phyloP scores from a whole-genome alignment of 2,797 vertebrate genomes.

The Syndactyla subalaris region DNA sequence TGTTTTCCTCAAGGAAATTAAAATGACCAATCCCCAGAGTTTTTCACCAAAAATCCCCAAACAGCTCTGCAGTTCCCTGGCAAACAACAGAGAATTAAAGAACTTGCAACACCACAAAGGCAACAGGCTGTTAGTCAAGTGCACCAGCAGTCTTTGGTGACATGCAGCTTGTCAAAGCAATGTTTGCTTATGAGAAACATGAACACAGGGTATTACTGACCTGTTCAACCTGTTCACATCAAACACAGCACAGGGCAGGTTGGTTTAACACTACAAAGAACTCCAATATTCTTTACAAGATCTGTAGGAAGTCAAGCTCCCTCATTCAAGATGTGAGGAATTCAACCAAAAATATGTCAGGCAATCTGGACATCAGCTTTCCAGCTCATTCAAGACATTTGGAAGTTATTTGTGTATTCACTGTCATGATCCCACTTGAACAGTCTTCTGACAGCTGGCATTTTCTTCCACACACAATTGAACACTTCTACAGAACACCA shows the following conservation, averaged over 20 bases:
- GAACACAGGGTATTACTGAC: not conserved
- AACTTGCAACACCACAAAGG: not conserved
- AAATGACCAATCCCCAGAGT: not conserved
- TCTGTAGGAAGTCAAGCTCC: not conserved
- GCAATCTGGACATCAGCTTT: not conserved
- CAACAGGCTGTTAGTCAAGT: not conserved
- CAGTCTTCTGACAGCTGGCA: not conserved
- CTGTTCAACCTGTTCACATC: slow-evolving; percentile 1
- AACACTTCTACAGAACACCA: not conserved
- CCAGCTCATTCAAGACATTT: not conserved
- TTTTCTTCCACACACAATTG: not conserved
- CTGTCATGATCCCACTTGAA: not conserved
- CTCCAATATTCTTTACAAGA: not conserved
- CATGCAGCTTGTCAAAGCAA: not conserved
- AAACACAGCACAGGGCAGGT: not conserved
- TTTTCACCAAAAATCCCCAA: slow-evolving; percentile 15
- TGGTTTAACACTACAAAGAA: not conserved
- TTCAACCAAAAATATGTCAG: not conserved
- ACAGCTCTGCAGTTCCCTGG: not conserved
- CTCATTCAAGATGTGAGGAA: not conserved
- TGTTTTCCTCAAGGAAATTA: slow-evolving; percentile 6
- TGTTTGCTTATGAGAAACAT: slow-evolving; percentile 6
- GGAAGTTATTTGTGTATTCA: not conserved
- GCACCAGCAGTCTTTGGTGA: not conserved
- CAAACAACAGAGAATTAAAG: not conserved